phyloP scores from a whole-genome alignment of 2,888 invertebrate species.

The Troides aeacus region DNA sequence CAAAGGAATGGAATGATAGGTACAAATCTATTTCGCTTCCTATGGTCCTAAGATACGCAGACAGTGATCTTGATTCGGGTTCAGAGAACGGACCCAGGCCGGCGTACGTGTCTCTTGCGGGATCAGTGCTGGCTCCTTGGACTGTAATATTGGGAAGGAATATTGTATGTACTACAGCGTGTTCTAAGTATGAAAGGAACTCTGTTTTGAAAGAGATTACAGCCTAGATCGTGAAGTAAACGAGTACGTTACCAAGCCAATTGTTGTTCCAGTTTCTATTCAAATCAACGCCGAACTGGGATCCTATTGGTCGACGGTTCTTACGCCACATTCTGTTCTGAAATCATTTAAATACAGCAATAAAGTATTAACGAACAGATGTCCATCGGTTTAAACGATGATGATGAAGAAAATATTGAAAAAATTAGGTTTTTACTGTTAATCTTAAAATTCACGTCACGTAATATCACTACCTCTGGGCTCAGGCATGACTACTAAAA shows the following conservation, averaged over 20 bases:
- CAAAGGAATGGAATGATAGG: slow-evolving; percentile 86
- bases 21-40: slow-evolving; percentile 80
- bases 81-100: slow-evolving; percentile 87
- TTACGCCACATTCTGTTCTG: slow-evolving; percentile 86
- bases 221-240: not conserved
- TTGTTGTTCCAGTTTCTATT: slow-evolving; percentile 88
- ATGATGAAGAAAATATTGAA: not conserved
- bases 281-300: slow-evolving; percentile 84
- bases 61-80: slow-evolving; percentile 78
- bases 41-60: slow-evolving; percentile 75
- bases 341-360: not conserved
- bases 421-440: not conserved
- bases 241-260: slow-evolving; percentile 77
- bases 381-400: no score
- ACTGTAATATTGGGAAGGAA: slow-evolving; percentile 40
- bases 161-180: not conserved
- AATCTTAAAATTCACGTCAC: no score
- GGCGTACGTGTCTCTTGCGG: slow-evolving; percentile 83
- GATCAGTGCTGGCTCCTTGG: slow-evolving; percentile 76
- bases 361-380: no score
- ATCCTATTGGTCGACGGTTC: slow-evolving; percentile 72
- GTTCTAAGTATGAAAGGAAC: not conserved
- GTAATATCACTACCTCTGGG: no score
- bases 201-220: not conserved
- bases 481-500: no score